Conservation (phyloP, 2,797 vertebrate species). For the Platalea minor region DNA sequence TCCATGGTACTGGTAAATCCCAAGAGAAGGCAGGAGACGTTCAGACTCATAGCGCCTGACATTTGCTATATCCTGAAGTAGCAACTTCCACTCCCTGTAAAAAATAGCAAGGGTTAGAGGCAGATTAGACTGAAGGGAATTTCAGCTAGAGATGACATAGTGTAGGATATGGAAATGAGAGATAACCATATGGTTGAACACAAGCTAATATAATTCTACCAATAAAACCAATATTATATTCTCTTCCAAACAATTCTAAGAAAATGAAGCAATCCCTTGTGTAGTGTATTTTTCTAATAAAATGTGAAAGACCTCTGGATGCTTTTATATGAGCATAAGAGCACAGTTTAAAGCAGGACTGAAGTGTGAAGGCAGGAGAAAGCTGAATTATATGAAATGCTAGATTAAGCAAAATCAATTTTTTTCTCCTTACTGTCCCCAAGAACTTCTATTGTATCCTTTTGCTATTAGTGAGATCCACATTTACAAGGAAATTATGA, state of each 20-base stretch:
- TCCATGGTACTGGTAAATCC: constrained; percentile 52
- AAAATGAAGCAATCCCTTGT: background rate
- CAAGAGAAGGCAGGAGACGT: constrained; percentile 60
- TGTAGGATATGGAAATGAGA: background rate
- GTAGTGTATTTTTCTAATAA: background rate
- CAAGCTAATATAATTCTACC: background rate
- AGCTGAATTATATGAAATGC: background rate
- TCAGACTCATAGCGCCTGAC: background rate
- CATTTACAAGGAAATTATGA: background rate
- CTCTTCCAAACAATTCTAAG: background rate
- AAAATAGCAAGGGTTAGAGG: background rate
- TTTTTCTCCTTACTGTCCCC: background rate
- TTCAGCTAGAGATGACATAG: background rate
- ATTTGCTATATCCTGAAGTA: constrained; percentile 45
- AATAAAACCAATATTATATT: background rate
- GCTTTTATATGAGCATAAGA: background rate
- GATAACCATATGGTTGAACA: background rate
- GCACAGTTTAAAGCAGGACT: background rate
- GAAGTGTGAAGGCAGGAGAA: background rate
- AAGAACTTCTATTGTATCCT: background rate
- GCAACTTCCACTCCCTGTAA: constrained; percentile 41
- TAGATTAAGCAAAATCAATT: background rate
- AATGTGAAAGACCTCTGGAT: background rate
- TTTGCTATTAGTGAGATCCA: background rate
- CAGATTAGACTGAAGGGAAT: background rate